These are phyloP conservation scores for Cossypha niveicapilla DNA, from an alignment of 2,797 vertebrate genomes.

Conservation along the genomic window DNA sequence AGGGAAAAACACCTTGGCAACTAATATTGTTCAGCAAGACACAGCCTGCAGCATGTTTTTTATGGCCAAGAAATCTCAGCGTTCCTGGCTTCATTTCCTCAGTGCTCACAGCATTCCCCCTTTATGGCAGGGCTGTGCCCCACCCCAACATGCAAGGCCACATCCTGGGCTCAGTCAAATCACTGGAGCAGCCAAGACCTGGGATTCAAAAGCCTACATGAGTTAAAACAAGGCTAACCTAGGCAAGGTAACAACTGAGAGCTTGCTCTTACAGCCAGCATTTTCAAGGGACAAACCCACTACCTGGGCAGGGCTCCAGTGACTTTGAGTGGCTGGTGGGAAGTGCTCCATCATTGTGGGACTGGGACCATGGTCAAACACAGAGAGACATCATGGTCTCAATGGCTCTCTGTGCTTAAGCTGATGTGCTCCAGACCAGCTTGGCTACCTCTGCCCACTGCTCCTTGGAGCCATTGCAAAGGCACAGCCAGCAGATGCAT, in stretches of 20 bases:
- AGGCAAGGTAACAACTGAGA: background rate
- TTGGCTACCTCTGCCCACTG: background rate
- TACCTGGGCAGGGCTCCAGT: background rate
- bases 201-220: background rate
- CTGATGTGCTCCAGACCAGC: background rate
- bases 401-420: background rate
- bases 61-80: slow-evolving; percentile 6
- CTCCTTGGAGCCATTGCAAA: background rate
- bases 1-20: slow-evolving; percentile 31
- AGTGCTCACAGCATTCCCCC: background rate
- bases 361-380: background rate
- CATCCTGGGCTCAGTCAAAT: background rate
- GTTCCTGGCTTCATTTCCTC: slow-evolving; percentile 45
- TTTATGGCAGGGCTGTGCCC: background rate
- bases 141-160: fast-evolving
- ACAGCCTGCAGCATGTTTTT: slow-evolving; percentile 55
- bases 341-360: background rate
- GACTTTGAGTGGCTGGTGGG: background rate
- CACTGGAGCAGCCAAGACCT: background rate
- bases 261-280: background rate
- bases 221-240: background rate
- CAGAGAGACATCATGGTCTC: background rate
- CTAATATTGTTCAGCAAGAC: slow-evolving; percentile 39
- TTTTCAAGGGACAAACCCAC: fast-evolving
- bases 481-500: background rate